A percentile compares a stretch with the other conserved stretches of the same genome.
phyloP scores from a whole-genome alignment of 2,888 invertebrate species.

The Epirrita christyi region DNA sequence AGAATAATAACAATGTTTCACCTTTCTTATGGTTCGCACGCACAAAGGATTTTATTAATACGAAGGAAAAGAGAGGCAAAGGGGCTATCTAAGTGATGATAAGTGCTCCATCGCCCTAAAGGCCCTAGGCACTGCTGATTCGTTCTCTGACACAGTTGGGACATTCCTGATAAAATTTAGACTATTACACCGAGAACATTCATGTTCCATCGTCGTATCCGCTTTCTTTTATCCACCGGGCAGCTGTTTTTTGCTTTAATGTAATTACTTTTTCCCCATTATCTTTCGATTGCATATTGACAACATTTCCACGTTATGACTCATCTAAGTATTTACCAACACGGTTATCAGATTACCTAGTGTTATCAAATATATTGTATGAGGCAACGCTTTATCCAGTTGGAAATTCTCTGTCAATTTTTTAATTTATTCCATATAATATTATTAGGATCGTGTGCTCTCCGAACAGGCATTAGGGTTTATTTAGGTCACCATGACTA shows the following conservation, averaged over 20 bases:
- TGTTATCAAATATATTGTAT: constrained; percentile 15
- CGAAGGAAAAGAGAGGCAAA: background rate
- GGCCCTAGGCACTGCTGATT: constrained; percentile 1
- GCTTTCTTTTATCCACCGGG: constrained; percentile 1
- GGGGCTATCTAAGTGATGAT: constrained; percentile 15
- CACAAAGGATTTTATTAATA: constrained; percentile 11
- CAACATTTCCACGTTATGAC: constrained; percentile 25
- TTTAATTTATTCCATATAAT: constrained; percentile 15
- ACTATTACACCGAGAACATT: background rate
- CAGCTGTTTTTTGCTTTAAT: constrained; percentile 15
- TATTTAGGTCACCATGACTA: constrained; percentile 47
- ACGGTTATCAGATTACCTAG: constrained; percentile 27
- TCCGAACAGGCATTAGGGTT: constrained; percentile 22
- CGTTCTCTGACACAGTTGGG: background rate
- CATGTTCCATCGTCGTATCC: constrained; percentile 1
- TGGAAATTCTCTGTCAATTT: constrained; percentile 14
- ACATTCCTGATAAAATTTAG: constrained; percentile 12
- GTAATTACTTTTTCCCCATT: constrained; percentile 12
- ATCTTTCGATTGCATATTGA: constrained; percentile 9
- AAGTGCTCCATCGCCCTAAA: constrained; percentile 12
- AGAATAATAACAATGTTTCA: constrained; percentile 11
- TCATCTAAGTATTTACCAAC: constrained; percentile 32
- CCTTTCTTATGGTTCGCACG: constrained; percentile 5
- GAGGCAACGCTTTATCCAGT: constrained; percentile 22
- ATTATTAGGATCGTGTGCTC: constrained; percentile 5